Base-by-base conservation (phyloP, 2,888 invertebrate species). In the Lepidocyrtinus sp. region DNA sequence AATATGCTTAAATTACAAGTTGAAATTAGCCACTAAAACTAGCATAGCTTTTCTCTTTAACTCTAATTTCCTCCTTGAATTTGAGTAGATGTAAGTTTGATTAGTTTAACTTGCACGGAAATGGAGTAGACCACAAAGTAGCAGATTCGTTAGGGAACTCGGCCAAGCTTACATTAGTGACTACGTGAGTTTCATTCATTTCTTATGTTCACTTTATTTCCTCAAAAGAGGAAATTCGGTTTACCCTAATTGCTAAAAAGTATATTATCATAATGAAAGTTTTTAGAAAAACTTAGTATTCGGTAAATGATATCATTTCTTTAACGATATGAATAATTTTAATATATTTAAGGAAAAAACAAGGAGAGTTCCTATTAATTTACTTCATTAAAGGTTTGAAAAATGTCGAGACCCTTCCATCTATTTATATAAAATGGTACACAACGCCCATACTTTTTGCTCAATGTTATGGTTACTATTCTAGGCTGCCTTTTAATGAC, bases 81-180 rank as follows among this genome's bases (percentile, higher is more conserved):
- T 17, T 17, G 17, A 50, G 50, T 50, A 50, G 50, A 50, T 50
- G 50, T 50, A 50, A 50, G n/a, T 50, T 50, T 50, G 50, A 50
- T 50, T 50, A 50, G n/a, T 50, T 50, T 7, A 50, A 7, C 17
- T 36, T 50, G 15, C 50, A 50, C 15, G 17, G 5, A 50, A 50
- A 7, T 2, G 2, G 50, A 50, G n/a, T n/a, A n/a, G 17, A 17
- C 50, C 50, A 12, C 50, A 50, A 50, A 50, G 17, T 7, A 12
- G 36, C 36, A 50, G 50, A 50, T 7, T 50, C 50, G 50, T 50
- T 50, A 50, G 50, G 36, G 12, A 5, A 12, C 36, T 36, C 5
- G 12, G 17, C 50, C 50, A 50, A 50, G n/a, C n/a, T 12, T 50
- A n/a, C 17, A 50, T 50, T 50, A 50, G 17, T 50, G 50, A 50